phyloP scores from a whole-genome alignment of 2,888 invertebrate species.

The Cephus rjabovi region DNA sequence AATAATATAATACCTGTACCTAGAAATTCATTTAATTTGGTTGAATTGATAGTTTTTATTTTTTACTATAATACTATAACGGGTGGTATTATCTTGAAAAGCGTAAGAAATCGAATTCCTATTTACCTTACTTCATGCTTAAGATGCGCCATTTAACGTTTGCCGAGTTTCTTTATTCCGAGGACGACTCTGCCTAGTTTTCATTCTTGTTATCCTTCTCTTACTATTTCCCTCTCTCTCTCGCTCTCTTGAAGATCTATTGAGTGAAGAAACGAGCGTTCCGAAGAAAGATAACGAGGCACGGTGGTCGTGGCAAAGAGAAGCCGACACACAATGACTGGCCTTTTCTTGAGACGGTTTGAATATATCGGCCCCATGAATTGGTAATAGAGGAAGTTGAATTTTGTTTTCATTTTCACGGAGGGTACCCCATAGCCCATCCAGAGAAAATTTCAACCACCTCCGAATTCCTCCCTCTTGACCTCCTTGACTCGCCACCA shows the following conservation, averaged over 20 bases:
- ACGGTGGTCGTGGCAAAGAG: neutral
- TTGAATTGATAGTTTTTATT: neutral
- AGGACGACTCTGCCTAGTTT: neutral
- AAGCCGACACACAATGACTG: constrained; percentile 31
- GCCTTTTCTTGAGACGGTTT: constrained; percentile 30
- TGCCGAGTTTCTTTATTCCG: neutral
- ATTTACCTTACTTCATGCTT: neutral
- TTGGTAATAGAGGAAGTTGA: constrained; percentile 55
- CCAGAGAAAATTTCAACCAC: constrained; percentile 39
- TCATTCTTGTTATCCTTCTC: constrained; percentile 14
- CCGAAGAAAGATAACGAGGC: neutral
- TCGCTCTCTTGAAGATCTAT: neutral
- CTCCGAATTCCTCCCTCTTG: neutral
- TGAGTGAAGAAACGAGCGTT: neutral
- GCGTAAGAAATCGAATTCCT: neutral
- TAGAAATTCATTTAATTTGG: neutral
- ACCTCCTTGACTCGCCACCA: neutral
- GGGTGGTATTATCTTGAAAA: neutral
- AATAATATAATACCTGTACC: neutral
- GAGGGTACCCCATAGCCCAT: constrained; percentile 41
- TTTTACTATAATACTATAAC: neutral
- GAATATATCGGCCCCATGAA: constrained; percentile 51
- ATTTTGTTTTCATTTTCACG: constrained; percentile 37
- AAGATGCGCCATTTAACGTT: neutral
- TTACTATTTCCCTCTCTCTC: constrained; percentile 9